These are phyloP conservation scores for Loxodonta africana DNA, from an alignment of 2,113 vertebrate species.

Conservation along the genomic window DNA sequence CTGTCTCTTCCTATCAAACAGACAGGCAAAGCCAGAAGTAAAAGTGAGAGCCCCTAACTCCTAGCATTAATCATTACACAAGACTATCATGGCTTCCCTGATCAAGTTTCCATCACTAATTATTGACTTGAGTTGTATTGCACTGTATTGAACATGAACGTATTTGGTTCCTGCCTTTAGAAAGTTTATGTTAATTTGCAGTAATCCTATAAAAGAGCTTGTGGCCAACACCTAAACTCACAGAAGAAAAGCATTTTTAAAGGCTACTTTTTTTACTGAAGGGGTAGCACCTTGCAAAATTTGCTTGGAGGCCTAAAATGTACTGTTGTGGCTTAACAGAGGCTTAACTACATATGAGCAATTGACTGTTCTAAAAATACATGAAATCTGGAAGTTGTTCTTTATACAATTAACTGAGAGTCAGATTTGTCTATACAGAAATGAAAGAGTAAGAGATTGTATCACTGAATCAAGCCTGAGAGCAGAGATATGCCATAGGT, in stretches of 20 bases:
- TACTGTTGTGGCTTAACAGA: neutral
- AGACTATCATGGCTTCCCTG: neutral
- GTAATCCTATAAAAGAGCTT: neutral
- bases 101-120: neutral
- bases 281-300: neutral
- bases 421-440: slow-evolving; percentile 68
- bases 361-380: slow-evolving; percentile 49
- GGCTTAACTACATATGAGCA: neutral
- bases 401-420: slow-evolving; percentile 44
- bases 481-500: slow-evolving; percentile 75
- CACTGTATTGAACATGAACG: neutral
- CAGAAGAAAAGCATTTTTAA: slow-evolving; percentile 47
- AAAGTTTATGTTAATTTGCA: slow-evolving; percentile 31
- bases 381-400: slow-evolving; percentile 40
- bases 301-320: slow-evolving; percentile 20
- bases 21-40: neutral
- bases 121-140: neutral
- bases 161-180: neutral
- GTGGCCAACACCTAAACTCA: neutral
- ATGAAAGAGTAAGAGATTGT: slow-evolving; percentile 66
- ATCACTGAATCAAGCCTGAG: slow-evolving; percentile 70
- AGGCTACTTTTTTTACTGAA: neutral
- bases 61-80: neutral
- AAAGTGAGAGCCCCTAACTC: neutral
- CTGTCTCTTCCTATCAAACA: neutral